Evolutionary conservation across 2,888 invertebrate genomes (phyloP).

Genomic region (Scaptomyza caliginosa): DNA sequence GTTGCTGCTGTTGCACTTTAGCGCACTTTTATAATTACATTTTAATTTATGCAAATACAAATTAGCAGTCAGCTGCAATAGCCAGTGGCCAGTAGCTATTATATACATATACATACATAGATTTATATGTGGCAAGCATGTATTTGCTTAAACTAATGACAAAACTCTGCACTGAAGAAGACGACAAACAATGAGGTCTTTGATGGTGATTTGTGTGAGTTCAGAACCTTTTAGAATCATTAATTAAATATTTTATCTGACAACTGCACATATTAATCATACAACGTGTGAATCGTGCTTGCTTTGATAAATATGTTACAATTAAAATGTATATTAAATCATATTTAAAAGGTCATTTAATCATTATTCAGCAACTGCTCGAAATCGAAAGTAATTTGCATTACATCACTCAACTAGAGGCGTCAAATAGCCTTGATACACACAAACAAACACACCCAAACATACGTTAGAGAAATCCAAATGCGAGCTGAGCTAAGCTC

Average conservation of each 20-base stretch:
- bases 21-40: slow-evolving; percentile 76
- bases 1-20: slow-evolving; percentile 36
- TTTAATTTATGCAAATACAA: slow-evolving; percentile 79
- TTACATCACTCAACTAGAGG: slow-evolving; percentile 74
- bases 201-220: background rate
- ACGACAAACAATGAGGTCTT: slow-evolving; percentile 8
- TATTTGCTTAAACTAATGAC: slow-evolving; percentile 68
- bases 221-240: background rate
- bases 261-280: slow-evolving; percentile 26
- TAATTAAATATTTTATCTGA: slow-evolving; percentile 4
- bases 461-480: slow-evolving; percentile 31
- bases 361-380: slow-evolving; percentile 22
- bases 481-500: slow-evolving; percentile 36
- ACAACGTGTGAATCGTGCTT: slow-evolving; percentile 15
- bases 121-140: background rate
- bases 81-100: background rate
- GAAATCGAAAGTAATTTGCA: slow-evolving; percentile 76
- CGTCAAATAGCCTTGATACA: slow-evolving; percentile 65
- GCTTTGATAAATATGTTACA: background rate
- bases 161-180: slow-evolving; percentile 28
- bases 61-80: slow-evolving; percentile 47
- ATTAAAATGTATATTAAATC: background rate
- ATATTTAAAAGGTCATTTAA: slow-evolving; percentile 18
- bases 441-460: slow-evolving; percentile 24
- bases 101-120: background rate